These are phyloP conservation scores for Barnardius zonarius DNA, from an alignment of 2,113 vertebrate genomes.

Conservation along the genomic window DNA sequence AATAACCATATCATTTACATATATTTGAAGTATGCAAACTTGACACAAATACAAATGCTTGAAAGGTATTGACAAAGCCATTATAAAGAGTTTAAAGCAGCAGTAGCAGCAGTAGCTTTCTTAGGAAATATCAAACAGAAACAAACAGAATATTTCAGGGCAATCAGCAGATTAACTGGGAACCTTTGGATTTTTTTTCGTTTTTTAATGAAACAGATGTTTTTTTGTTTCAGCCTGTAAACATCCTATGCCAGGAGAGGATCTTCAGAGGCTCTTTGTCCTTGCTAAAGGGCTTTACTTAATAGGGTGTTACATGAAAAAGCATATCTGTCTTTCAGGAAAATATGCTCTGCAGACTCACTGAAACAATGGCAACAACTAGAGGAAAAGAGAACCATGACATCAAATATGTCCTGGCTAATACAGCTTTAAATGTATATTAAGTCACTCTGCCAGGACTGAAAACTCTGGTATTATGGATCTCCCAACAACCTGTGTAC, in stretches of 20 bases:
- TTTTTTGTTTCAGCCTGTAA: slow-evolving; percentile 24
- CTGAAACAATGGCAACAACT: background rate
- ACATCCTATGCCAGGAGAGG: background rate
- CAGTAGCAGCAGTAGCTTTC: background rate
- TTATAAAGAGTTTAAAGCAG: background rate
- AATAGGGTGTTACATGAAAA: slow-evolving; percentile 52
- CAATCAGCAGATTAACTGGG: background rate
- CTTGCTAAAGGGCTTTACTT: slow-evolving; percentile 60
- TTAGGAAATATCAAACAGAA: background rate
- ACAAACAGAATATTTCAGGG: background rate
- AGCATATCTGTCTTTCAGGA: slow-evolving; percentile 28
- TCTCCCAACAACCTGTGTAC: background rate
- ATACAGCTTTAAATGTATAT: slow-evolving; percentile 3
- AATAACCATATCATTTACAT: background rate
- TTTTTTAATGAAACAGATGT: background rate
- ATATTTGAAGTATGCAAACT: background rate
- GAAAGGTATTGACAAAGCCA: background rate
- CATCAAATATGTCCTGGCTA: background rate
- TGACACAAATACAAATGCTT: background rate
- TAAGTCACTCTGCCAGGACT: background rate
- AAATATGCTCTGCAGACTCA: background rate
- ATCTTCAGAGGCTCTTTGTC: slow-evolving; percentile 37
- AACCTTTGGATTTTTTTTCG: background rate
- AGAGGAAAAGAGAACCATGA: background rate
- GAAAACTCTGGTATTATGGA: background rate